Evolutionary conservation across 2,888 invertebrate species (phyloP).

Genomic region (Oscheius onirici): DNA sequence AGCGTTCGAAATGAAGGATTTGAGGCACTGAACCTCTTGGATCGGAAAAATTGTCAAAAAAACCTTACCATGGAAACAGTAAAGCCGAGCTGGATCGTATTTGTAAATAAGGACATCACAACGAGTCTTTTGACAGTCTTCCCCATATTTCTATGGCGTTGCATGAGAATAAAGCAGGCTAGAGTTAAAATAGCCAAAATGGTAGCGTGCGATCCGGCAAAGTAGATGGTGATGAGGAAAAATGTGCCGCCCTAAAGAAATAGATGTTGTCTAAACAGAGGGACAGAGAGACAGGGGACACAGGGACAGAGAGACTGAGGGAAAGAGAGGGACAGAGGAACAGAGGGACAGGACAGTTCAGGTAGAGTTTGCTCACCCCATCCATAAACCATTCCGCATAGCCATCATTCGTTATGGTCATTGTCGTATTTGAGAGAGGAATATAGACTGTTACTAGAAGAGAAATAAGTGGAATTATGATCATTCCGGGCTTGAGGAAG

Average conservation of each 20-base stretch:
- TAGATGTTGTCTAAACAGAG: too few species aligned
- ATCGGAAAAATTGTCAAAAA: background rate
- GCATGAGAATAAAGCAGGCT: constrained; percentile 4
- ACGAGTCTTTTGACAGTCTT: background rate
- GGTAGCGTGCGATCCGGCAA: background rate
- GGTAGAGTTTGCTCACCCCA: background rate
- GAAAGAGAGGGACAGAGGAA: too few species aligned
- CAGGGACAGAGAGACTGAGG: too few species aligned
- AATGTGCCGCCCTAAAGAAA: background rate
- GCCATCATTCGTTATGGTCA: background rate
- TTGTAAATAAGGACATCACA: background rate
- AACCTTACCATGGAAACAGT: background rate
- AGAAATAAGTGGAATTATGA: background rate
- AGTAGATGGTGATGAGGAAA: constrained; percentile 1
- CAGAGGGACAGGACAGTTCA: too few species aligned
- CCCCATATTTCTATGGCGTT: background rate
- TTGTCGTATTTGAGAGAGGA: background rate
- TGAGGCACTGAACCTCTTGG: too few species aligned
- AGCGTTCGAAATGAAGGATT: too few species aligned
- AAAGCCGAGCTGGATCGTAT: constrained; percentile 6
- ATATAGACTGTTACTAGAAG: constrained; percentile 1
- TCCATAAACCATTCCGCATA: constrained; percentile 10
- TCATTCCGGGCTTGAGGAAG: background rate
- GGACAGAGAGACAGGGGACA: too few species aligned
- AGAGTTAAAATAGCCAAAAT: background rate